Evolutionary conservation across 2,888 invertebrate species (phyloP), one percentile per base, ranked within the genome.

Genomic region (Pristionchus mayeri): DNA sequence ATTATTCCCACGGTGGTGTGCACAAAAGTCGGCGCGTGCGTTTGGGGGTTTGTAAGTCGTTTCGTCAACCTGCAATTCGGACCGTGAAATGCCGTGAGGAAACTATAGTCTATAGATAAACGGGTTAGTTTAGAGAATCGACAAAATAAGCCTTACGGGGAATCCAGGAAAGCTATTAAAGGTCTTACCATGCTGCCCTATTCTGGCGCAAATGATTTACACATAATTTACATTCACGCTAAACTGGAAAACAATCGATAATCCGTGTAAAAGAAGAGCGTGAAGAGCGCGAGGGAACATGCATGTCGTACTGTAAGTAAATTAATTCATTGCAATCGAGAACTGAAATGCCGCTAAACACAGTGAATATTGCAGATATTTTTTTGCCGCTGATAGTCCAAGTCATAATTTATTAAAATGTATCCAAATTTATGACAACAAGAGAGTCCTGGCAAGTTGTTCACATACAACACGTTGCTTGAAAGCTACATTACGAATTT

Each of bases 241-340:
- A n/a, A 71, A 16, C 18, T 7, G 24, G 34, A 21, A 21, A 37
- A 40, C 71, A 40, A 71, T 71, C 71, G 24, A 71, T 71, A 71
- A 71, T 40, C 34, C 71, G 40, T 37, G 67, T 6, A 21, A 34
- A 67, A 67, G 27, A n/a, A 9, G 37, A 6, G 27, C 9, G 67
- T 21, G 27, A 67, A n/a, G 67, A 67, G 37, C 2, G 7, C 30
- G 16, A n/a, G 40, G 24, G n/a, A n/a, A 6, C 11, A 34, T 13
- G 63, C 11, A 71, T 21, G 44, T 13, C 7, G n/a, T 37, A 71
- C 71, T 40, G 71, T 71, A 71, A 34, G 71, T n/a, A 71, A 71
- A 44, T n/a, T 71, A 9, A n/a, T 16, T 40, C 44, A 7, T 9
- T 1, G n/a, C 71, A n/a, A 71, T 71, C 71, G 71, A 71, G 40